These are phyloP conservation scores for Zaprionus inermis DNA, from an alignment of 1,140 invertebrate species.

Conservation along the genomic window DNA sequence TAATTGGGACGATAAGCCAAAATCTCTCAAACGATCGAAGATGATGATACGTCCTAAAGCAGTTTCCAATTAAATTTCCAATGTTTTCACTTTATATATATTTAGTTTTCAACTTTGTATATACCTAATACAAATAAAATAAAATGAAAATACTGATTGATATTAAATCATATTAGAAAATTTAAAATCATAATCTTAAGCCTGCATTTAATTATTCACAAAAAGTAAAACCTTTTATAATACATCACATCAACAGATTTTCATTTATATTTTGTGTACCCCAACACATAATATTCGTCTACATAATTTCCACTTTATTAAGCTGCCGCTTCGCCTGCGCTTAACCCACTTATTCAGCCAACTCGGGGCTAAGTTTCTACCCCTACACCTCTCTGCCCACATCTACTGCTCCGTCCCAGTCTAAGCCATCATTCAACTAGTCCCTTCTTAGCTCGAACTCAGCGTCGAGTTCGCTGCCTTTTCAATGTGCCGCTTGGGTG, in stretches of 20 bases:
- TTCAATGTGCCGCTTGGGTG: slow-evolving; percentile 74
- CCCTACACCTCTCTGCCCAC: too few relatives aligned
- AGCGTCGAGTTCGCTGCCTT: slow-evolving; percentile 32
- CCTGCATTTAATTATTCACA: not conserved
- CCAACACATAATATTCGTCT: too few relatives aligned
- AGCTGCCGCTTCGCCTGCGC: not conserved
- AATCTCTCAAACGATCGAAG: too few relatives aligned
- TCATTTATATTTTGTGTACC: slow-evolving; percentile 2
- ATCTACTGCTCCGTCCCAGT: not conserved
- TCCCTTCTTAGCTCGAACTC: slow-evolving; percentile 20
- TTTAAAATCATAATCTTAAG: not conserved
- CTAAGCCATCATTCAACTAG: slow-evolving; percentile 36
- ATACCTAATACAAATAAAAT: too few relatives aligned
- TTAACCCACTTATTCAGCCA: slow-evolving; percentile 29
- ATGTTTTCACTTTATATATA: too few relatives aligned
- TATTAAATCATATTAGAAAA: too few relatives aligned
- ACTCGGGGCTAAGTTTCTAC: not conserved
- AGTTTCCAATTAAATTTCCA: too few relatives aligned
- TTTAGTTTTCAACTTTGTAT: too few relatives aligned
- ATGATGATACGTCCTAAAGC: too few relatives aligned
- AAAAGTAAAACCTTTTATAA: not conserved
- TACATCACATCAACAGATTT: not conserved
- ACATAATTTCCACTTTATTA: slow-evolving; percentile 31
- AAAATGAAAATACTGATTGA: too few relatives aligned
- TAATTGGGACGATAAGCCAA: too few relatives aligned